Evolutionary conservation across 2,797 vertebrate genomes (phyloP).

Genomic region (Characodon lateralis): DNA sequence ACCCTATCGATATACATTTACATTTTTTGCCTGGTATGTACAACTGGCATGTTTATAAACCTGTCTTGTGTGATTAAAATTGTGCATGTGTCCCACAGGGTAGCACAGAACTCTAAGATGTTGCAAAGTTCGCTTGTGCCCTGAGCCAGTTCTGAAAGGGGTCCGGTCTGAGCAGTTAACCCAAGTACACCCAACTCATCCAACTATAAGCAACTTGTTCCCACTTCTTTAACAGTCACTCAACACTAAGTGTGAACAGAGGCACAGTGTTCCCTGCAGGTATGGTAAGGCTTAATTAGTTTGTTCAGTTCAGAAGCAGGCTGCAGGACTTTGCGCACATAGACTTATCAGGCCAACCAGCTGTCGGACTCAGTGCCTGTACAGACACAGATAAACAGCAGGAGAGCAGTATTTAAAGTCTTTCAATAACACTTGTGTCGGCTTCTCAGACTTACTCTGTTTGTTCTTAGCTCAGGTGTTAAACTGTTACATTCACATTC

Average conservation of each 20-base stretch:
- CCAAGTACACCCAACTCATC: background rate
- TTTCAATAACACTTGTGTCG: slow-evolving; percentile 4
- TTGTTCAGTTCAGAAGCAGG: slow-evolving; percentile 35
- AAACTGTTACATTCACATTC: slow-evolving; percentile 1
- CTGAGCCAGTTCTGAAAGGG: background rate
- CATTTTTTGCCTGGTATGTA: background rate
- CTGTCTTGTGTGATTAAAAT: background rate
- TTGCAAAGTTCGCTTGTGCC: no score
- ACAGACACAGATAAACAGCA: slow-evolving; percentile 61
- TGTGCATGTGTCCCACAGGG: background rate
- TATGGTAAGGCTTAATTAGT: slow-evolving; percentile 7
- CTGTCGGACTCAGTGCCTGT: slow-evolving; percentile 52
- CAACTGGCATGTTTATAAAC: background rate
- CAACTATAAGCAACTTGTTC: background rate
- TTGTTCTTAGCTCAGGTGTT: slow-evolving; percentile 26
- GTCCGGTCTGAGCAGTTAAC: background rate
- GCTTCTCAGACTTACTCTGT: background rate
- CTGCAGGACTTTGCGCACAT: slow-evolving; percentile 26
- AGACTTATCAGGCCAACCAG: slow-evolving; percentile 70
- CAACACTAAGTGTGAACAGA: slow-evolving; percentile 29
- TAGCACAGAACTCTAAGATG: background rate
- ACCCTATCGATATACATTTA: background rate
- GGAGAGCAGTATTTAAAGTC: slow-evolving; percentile 36
- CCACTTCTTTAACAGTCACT: slow-evolving; percentile 15
- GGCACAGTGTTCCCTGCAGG: slow-evolving; percentile 26